phyloP scores from a whole-genome alignment of 2,797 vertebrate genomes.

The Loris lydekkerianus region DNA sequence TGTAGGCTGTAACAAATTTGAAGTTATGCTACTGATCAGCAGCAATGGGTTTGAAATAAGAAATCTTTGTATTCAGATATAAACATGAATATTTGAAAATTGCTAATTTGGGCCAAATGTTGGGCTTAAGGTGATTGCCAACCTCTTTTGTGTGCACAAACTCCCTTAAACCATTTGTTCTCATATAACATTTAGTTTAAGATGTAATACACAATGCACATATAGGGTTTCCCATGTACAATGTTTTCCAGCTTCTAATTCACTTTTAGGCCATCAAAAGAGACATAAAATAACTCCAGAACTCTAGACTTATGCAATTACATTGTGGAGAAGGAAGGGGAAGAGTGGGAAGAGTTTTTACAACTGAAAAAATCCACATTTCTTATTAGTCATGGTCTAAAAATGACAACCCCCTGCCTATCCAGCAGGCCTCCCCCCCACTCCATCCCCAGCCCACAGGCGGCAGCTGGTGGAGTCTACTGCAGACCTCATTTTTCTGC shows the following conservation, averaged over 20 bases:
- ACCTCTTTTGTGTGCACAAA: conserved; percentile 75
- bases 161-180: conserved; percentile 79
- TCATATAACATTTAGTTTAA: conserved; percentile 80
- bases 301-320: conserved; percentile 78
- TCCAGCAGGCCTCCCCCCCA: conserved; percentile 25
- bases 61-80: conserved; percentile 83
- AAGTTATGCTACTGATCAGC: conserved; percentile 83
- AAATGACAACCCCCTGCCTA: conserved; percentile 81
- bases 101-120: conserved; percentile 83
- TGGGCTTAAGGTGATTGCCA: conserved; percentile 75
- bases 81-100: conserved; percentile 83
- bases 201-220: conserved; percentile 76
- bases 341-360: conserved; percentile 83
- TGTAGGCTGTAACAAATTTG: conserved; percentile 75
- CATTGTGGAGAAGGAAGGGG: conserved; percentile 73
- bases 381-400: conserved; percentile 84
- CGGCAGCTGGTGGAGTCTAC: conserved; percentile 64
- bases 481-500: conserved; percentile 69
- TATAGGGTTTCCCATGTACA: conserved; percentile 79
- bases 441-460: conserved; percentile 23
- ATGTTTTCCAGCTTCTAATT: conserved; percentile 83
- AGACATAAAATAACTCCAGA: conserved; percentile 81
- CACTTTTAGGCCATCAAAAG: conserved; percentile 82
- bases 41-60: conserved; percentile 83
- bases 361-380: conserved; percentile 84